Base-by-base conservation (phyloP, 2,113 vertebrate species). In the Athene noctua region DNA sequence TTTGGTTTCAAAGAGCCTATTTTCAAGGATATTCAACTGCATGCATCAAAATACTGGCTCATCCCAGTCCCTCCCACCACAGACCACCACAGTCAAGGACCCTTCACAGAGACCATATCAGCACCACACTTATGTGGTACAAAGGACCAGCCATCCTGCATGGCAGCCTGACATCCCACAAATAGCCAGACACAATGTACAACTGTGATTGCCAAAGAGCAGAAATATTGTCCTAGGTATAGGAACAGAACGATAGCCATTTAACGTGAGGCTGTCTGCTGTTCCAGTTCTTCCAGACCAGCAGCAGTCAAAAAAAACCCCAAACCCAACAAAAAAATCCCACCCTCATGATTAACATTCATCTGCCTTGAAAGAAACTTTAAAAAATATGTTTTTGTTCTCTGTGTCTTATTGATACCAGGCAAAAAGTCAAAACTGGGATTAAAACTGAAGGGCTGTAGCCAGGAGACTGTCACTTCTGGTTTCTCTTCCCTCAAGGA, bases 381-480 rank as follows among this genome's bases (percentile, higher is more conserved):
- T 81, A 46, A 3, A 58, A 96, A 96, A 88, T 72, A 86, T 88
- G 90, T 72, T 94, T 97, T 96, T 97, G 88, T 93, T 96, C 88
- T 94, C 72, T 93, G 94, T 20, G 78, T 73, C 84, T 88, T 94
- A 83, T 83, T 7, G 11, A 84, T 94, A 72, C 83, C 57, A 75
- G 21, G 90, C 92, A 97, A 93, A 95, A 96, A 94, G 84, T 95
- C 92, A 97, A 93, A 97, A 83, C 72, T 44, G 57, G 80, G 88
- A 96, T 97, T 97, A 94, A 94, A 95, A 75, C 19, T 1, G 1
- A 78, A 93, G 49, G 70, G 58, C 85, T 77, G 90, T 30, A 92
- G 90, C 91, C 94, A 95, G 81, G 90, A 94, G 84, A 80, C 93
- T 95, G 92, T 97, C 92, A 84, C 81, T 92, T 83, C 86, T 80